Conservation (phyloP, 1,140 invertebrate genomes). For the Leptestheria dahalacensis region DNA sequence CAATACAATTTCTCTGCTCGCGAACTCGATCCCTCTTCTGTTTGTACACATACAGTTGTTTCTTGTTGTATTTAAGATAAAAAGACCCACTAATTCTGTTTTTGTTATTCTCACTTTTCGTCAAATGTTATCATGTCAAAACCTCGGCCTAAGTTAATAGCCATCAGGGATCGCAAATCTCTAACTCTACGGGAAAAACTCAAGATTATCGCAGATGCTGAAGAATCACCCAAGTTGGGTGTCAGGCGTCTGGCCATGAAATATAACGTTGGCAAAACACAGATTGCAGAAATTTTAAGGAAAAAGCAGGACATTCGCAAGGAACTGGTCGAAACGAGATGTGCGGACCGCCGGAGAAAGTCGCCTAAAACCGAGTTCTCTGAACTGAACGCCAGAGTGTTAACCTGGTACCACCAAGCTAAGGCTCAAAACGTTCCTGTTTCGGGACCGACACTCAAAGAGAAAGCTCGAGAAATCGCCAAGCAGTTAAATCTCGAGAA, state of each 20-base stretch:
- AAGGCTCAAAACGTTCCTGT: not conserved
- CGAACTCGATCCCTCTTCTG: no score
- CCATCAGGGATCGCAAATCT: not conserved
- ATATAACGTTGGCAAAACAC: not conserved
- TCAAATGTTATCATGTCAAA: no score
- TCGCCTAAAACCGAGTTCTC: not conserved
- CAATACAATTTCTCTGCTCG: no score
- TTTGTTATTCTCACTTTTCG: no score
- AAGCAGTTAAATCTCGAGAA: not conserved
- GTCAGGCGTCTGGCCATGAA: not conserved
- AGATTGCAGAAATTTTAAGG: not conserved
- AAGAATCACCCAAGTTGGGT: not conserved
- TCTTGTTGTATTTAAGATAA: no score
- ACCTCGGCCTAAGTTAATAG: not conserved
- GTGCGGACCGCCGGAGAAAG: not conserved
- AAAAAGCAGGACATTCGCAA: not conserved
- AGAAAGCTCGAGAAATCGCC: not conserved
- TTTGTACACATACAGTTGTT: no score
- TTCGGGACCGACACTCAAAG: not conserved
- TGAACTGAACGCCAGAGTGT: not conserved
- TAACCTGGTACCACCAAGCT: not conserved
- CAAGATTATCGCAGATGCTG: not conserved
- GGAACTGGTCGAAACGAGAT: not conserved
- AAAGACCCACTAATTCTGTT: no score
- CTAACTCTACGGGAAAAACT: not conserved